Percentiles rank a stretch among this genome's conserved stretches.
These are phyloP conservation scores for Bombus picipes DNA, from an alignment of 1,140 invertebrate species.

Conservation along the genomic window DNA sequence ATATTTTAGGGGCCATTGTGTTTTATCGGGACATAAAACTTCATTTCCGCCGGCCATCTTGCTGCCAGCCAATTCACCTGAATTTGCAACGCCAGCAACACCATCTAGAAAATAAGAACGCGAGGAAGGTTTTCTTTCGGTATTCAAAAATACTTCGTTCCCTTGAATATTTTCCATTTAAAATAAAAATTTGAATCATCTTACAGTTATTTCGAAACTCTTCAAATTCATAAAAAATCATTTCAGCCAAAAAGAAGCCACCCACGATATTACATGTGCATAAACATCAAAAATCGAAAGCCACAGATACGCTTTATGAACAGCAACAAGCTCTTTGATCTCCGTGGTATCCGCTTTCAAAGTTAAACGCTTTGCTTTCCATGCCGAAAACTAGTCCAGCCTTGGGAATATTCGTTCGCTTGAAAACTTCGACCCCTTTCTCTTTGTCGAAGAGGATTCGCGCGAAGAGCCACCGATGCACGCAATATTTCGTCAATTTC, in stretches of 20 bases:
- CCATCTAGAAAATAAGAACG: neutral
- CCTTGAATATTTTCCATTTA: neutral
- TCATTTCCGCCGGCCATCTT: neutral
- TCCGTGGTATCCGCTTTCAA: too few relatives aligned
- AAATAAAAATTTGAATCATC: neutral
- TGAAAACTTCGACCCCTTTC: neutral
- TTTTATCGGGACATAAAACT: slow-evolving; percentile 29
- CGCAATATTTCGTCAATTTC: slow-evolving; percentile 32
- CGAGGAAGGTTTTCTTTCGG: neutral
- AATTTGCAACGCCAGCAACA: neutral
- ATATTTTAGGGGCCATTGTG: neutral
- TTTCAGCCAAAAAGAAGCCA: neutral
- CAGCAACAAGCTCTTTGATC: neutral
- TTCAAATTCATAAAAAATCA: neutral
- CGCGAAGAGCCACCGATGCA: neutral
- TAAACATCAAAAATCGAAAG: neutral
- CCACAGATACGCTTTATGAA: too few relatives aligned
- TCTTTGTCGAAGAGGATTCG: neutral
- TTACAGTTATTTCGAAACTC: neutral
- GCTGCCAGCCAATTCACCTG: neutral
- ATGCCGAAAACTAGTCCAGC: neutral
- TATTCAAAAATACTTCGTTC: neutral
- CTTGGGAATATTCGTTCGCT: neutral
- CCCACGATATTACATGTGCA: too few relatives aligned
- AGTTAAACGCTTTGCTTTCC: neutral